Percentiles rank a stretch among this genome's conserved stretches.
These are phyloP conservation scores for Agrochola circellaris DNA, from an alignment of 2,888 invertebrate species.

Conservation along the genomic window DNA sequence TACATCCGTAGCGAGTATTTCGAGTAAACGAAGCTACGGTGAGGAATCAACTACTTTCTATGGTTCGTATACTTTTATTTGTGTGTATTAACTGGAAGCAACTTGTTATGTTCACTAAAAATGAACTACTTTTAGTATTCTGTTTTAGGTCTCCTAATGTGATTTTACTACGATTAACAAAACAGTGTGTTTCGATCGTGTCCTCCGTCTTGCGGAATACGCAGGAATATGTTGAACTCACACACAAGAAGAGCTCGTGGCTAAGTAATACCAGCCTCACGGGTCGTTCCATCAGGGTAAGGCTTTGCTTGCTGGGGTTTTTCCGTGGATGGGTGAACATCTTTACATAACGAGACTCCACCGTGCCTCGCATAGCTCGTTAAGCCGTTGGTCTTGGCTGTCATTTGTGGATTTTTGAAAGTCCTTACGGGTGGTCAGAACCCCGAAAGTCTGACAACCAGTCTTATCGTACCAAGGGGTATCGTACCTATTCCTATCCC, in stretches of 20 bases:
- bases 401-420: no score
- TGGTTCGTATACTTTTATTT: not conserved
- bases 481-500: no score
- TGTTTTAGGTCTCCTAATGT: not conserved
- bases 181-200: not conserved
- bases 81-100: not conserved
- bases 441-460: no score
- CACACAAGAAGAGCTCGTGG: not conserved
- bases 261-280: no score
- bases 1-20: conserved; percentile 15
- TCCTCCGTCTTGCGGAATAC: not conserved
- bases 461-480: no score
- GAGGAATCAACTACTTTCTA: not conserved
- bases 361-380: no score
- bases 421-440: no score
- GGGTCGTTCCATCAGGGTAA: no score
- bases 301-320: no score
- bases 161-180: not conserved
- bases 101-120: not conserved
- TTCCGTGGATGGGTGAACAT: no score
- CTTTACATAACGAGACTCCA: no score
- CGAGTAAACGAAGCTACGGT: not conserved
- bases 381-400: no score
- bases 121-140: not conserved
- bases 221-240: not conserved